Evolutionary conservation across 2,888 invertebrate genomes (phyloP), one percentile per base, ranked within the genome.

Genomic region (Nasonovia ribisnigri): DNA sequence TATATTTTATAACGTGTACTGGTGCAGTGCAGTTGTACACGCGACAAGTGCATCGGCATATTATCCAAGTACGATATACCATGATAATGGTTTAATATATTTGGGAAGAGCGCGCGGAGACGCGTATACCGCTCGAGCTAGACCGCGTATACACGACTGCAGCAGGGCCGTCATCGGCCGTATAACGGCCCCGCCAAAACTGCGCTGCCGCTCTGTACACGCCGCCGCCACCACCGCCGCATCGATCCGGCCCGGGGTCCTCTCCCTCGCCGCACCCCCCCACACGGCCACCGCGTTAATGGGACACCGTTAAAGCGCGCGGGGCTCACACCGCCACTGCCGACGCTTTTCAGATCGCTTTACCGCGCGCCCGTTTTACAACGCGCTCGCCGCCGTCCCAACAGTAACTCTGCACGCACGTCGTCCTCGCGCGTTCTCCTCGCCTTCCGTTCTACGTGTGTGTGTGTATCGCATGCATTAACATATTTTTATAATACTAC

Each of bases 201-300:
- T 60, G 92, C 24, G 57, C 86, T 57, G 57, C 90, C 20, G n/a
- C n/a, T 20, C 10, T 11, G 36, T 43, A 60, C 60, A 60, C 54
- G 43, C 48, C 48, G 16, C 57, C 60, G 36, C 60, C 87, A n/a
- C 67, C 90, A n/a, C 60, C 42, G 42, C 87, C 87, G 29, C 87
- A 92, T 92, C 92, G 92, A 92, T 92, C 67, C 92, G 88, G 87
- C 24, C 92, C 92, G 92, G 92, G 92, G 51, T 43, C 43, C 43
- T 43, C 36, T 77, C 77, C 77, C 20, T 77, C 77, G 3, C 84
- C 84, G 11, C 36, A 77, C 84, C 43, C 29, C 54, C 54, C 88
- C 67, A 29, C 67, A 43, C 67, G 88, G 20, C 77, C 77, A 24
- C 77, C 88, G 87, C 88, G 88, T 92, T 67, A 92, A 92, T 46